Conservation (phyloP, 2,797 vertebrate species). For the Typhlichthys subterraneus region DNA sequence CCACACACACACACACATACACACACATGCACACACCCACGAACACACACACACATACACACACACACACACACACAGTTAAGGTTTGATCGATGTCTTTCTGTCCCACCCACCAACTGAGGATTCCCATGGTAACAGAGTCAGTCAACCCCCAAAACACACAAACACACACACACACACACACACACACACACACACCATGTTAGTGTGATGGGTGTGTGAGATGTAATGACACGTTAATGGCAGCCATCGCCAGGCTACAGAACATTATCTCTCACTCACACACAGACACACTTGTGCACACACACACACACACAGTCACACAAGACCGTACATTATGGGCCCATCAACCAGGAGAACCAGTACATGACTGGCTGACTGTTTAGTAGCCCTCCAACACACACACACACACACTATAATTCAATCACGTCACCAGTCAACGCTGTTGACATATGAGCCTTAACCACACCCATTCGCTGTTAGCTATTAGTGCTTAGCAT, state of each 20-base stretch:
- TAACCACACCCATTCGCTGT: slow-evolving; percentile 25
- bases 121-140: slow-evolving; percentile 61
- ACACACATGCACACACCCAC: slow-evolving; percentile 13
- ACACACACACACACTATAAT: slow-evolving; percentile 39
- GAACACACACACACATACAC: background rate
- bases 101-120: slow-evolving; percentile 34
- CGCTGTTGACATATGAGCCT: slow-evolving; percentile 53
- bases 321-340: background rate
- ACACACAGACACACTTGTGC: background rate
- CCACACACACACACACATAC: slow-evolving; percentile 4
- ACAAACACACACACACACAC: background rate
- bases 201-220: slow-evolving; percentile 19
- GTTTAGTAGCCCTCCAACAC: background rate
- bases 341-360: too few species aligned
- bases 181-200: slow-evolving; percentile 3
- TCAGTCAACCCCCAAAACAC: slow-evolving; percentile 9
- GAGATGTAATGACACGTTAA: slow-evolving; percentile 56
- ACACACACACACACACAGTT: slow-evolving; percentile 7
- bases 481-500: slow-evolving; percentile 38
- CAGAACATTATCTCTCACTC: background rate
- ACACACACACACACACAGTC: background rate
- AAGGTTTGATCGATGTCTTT: slow-evolving; percentile 30
- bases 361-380: too few species aligned
- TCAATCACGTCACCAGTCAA: slow-evolving; percentile 62
- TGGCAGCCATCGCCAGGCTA: slow-evolving; percentile 34